Evolutionary conservation across 2,888 invertebrate species (phyloP).

Genomic region (Chrysina gloriosa): DNA sequence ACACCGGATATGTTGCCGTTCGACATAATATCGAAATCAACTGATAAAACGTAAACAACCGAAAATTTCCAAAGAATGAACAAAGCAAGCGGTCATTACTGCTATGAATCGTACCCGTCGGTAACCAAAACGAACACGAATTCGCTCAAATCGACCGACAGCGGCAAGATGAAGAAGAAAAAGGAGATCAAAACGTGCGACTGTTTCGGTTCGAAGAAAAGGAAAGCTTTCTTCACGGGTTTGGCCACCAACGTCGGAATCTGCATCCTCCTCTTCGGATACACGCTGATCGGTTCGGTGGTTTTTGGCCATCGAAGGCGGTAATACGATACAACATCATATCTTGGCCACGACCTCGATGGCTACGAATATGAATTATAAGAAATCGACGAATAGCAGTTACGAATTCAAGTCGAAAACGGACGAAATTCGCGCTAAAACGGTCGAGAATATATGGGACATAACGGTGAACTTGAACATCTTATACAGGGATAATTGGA

Average conservation of each 20-base stretch:
- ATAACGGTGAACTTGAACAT: constrained; percentile 89
- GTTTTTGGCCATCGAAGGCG: constrained; percentile 87
- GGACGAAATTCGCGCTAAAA: constrained; percentile 73
- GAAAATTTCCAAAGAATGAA: constrained; percentile 54
- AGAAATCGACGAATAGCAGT: constrained; percentile 47
- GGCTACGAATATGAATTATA: constrained; percentile 52
- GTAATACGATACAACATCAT: constrained; percentile 58
- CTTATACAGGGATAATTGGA: constrained; percentile 91
- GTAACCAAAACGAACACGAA: constrained; percentile 59
- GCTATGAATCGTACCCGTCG: constrained; percentile 64
- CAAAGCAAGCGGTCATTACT: constrained; percentile 60
- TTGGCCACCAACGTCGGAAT: constrained; percentile 85
- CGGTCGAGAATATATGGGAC: constrained; percentile 92
- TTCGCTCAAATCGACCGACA: constrained; percentile 61
- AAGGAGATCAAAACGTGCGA: constrained; percentile 57
- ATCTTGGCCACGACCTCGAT: constrained; percentile 70
- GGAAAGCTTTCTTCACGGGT: constrained; percentile 75
- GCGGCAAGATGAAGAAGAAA: constrained; percentile 64
- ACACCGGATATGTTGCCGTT: background rate
- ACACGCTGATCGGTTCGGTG: constrained; percentile 80
- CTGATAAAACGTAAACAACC: background rate
- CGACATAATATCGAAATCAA: background rate
- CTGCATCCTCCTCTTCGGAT: constrained; percentile 83
- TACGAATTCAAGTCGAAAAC: constrained; percentile 60
- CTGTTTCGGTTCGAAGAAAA: constrained; percentile 60